Percentiles rank a stretch among this genome's conserved stretches.
Conservation (phyloP, 1,140 invertebrate genomes). For the Lepidostoma basale region DNA sequence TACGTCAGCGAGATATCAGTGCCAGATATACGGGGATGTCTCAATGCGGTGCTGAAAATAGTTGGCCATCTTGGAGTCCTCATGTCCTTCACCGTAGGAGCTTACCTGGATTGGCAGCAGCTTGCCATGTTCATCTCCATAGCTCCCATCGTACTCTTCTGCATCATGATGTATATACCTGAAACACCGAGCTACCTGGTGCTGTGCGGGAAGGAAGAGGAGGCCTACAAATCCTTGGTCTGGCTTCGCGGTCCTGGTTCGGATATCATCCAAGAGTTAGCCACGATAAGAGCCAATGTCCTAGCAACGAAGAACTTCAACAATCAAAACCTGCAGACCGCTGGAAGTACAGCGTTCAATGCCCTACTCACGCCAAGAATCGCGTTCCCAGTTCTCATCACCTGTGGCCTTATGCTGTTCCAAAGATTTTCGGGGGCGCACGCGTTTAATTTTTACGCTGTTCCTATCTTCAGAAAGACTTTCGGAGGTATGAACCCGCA, state of each 20-base stretch:
- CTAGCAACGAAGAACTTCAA: conserved; percentile 61
- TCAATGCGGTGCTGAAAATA: conserved; percentile 86
- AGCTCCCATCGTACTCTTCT: conserved; percentile 66
- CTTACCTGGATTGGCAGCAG: conserved; percentile 83
- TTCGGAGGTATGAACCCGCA: conserved; percentile 85
- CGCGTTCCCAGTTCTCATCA: conserved; percentile 75
- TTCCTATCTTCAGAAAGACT: conserved; percentile 80
- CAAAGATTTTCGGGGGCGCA: conserved; percentile 84
- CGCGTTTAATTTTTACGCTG: conserved; percentile 85
- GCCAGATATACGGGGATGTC: conserved; percentile 82
- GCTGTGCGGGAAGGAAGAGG: conserved; percentile 66
- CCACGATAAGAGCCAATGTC: conserved; percentile 72
- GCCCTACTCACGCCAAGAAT: conserved; percentile 57
- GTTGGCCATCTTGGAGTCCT: conserved; percentile 84
- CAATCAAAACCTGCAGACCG: conserved; percentile 54
- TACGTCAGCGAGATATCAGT: conserved; percentile 93
- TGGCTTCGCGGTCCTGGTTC: conserved; percentile 78
- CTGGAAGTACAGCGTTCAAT: conserved; percentile 55
- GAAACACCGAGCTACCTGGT: conserved; percentile 75
- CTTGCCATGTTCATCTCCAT: conserved; percentile 78
- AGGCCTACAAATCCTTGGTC: conserved; percentile 74
- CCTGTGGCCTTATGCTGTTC: conserved; percentile 86
- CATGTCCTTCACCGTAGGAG: conserved; percentile 81
- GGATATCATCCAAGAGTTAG: conserved; percentile 75
- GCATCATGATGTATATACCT: conserved; percentile 66